Evolutionary conservation across 2,113 vertebrate genomes (phyloP).

Genomic region (Pangasianodon hypophthalmus): DNA sequence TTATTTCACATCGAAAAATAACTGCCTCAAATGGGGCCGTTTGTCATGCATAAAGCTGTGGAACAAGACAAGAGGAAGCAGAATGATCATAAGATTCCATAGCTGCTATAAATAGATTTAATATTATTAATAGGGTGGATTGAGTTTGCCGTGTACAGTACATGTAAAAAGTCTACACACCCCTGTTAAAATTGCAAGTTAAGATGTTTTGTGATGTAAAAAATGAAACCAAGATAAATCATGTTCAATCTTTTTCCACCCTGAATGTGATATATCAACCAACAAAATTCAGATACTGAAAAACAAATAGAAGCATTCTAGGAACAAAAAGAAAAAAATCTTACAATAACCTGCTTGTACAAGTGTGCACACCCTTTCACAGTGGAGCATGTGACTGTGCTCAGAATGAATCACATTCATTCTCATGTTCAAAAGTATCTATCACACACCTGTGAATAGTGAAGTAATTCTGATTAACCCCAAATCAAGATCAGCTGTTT

Average conservation of each 20-base stretch:
- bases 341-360: background rate
- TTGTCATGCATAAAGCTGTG: slow-evolving; percentile 32
- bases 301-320: background rate
- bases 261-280: background rate
- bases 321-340: background rate
- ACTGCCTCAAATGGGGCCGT: slow-evolving; percentile 28
- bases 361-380: background rate
- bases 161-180: background rate
- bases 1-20: slow-evolving; percentile 40
- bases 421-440: background rate
- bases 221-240: background rate
- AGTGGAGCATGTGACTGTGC: background rate
- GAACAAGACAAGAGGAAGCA: slow-evolving; percentile 17
- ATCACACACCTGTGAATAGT: background rate
- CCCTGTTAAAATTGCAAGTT: background rate
- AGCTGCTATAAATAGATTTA: background rate
- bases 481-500: background rate
- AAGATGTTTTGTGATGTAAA: background rate
- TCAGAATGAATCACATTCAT: background rate
- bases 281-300: background rate
- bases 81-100: slow-evolving; percentile 20
- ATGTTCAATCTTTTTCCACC: background rate
- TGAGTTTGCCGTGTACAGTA: background rate
- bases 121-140: background rate
- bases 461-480: background rate